Percentiles rank a stretch among this genome's conserved stretches.
These are phyloP conservation scores for Cydia splendana DNA, from an alignment of 1,140 invertebrate species.

Conservation along the genomic window DNA sequence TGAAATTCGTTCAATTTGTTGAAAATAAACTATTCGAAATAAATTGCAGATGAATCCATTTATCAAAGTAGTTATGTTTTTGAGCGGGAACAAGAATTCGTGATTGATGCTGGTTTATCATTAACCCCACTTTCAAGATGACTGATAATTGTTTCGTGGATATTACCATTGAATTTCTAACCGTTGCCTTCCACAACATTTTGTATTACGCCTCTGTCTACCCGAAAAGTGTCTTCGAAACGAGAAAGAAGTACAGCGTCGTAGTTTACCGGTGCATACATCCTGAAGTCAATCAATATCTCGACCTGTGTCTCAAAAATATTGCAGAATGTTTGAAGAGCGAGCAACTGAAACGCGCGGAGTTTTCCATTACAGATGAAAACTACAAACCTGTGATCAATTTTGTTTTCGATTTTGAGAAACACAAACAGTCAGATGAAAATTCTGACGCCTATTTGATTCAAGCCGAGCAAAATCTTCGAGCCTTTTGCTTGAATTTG, in stretches of 20 bases:
- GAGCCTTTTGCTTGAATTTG: constrained; percentile 81
- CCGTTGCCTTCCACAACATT: constrained; percentile 82
- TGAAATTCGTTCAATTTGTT: too few relatives aligned
- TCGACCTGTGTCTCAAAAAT: constrained; percentile 78
- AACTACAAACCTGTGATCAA: constrained; percentile 70
- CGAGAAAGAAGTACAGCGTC: constrained; percentile 81
- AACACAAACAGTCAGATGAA: constrained; percentile 50
- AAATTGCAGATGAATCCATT: neutral
- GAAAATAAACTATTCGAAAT: too few relatives aligned
- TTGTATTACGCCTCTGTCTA: constrained; percentile 81
- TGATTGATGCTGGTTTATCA: neutral
- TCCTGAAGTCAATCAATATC: constrained; percentile 82
- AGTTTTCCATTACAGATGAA: constrained; percentile 70
- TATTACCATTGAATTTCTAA: constrained; percentile 80
- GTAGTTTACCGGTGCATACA: constrained; percentile 80
- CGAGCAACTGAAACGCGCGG: constrained; percentile 70
- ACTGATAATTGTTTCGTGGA: constrained; percentile 63
- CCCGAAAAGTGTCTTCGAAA: constrained; percentile 81
- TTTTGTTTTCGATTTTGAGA: constrained; percentile 80
- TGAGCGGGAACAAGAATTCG: neutral
- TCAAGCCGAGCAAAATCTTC: constrained; percentile 81
- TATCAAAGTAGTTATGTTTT: neutral
- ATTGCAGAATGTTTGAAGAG: constrained; percentile 70
- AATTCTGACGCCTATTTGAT: constrained; percentile 81
- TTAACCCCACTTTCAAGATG: constrained; percentile 43